Evolutionary conservation across 2,797 vertebrate species (phyloP).

Genomic region (Epinephelus awoara): DNA sequence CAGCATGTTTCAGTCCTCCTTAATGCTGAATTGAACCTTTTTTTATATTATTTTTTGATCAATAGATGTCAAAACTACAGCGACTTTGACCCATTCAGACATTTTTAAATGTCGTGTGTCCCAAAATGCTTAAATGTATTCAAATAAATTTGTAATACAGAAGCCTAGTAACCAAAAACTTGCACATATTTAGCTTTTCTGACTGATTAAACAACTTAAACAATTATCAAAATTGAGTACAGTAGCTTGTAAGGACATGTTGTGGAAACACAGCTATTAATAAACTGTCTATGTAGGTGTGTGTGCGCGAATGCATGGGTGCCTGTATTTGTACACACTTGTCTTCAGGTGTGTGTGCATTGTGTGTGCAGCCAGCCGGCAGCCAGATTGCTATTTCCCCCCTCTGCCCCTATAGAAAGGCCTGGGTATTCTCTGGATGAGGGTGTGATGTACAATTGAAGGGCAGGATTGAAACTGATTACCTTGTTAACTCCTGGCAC

Average conservation of each 20-base stretch:
- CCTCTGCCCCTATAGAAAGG: constrained; percentile 91
- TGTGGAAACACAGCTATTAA: constrained; percentile 46
- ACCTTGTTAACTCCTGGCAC: constrained; percentile 99
- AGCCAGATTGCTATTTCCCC: constrained; percentile 94
- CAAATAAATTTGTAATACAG: neutral
- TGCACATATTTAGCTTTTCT: neutral
- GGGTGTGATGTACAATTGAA: constrained; percentile 96
- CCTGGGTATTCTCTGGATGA: constrained; percentile 92
- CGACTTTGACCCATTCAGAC: neutral
- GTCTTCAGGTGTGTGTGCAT: constrained; percentile 44
- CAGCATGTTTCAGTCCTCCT: neutral
- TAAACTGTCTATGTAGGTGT: constrained; percentile 13
- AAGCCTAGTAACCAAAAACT: neutral
- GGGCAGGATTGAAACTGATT: constrained; percentile 99
- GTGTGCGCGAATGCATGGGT: neutral
- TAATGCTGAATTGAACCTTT: neutral
- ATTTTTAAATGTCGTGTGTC: neutral
- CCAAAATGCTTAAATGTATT: neutral
- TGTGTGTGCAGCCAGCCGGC: constrained; percentile 59
- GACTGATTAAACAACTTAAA: neutral
- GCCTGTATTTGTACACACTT: constrained; percentile 20
- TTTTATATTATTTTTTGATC: neutral
- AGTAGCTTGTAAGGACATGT: constrained; percentile 33
- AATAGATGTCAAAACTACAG: neutral
- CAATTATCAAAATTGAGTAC: neutral